Evolutionary conservation across 2,888 invertebrate species (phyloP).

Genomic region (Ephialtes manifestator): DNA sequence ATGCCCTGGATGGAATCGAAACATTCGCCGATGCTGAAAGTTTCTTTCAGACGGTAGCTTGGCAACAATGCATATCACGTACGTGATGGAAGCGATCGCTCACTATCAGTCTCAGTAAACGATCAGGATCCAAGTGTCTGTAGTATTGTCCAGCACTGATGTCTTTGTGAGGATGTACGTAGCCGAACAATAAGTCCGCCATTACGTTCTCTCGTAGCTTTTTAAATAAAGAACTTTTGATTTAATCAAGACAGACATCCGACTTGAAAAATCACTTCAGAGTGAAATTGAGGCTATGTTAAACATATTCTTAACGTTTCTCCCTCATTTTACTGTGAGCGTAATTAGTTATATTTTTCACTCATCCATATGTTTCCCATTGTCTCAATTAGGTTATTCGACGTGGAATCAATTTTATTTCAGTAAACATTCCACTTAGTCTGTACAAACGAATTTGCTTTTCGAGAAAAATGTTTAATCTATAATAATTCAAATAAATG

Average conservation of each 20-base stretch:
- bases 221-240: constrained; percentile 16
- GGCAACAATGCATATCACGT: constrained; percentile 20
- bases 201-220: constrained; percentile 2
- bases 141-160: not conserved
- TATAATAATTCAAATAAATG: not conserved
- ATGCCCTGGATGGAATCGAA: not conserved
- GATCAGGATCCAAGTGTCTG: constrained; percentile 6
- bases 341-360: too few relatives aligned
- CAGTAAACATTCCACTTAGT: not conserved
- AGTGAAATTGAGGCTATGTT: not conserved
- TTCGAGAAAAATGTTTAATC: not conserved
- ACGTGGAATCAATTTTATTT: too few relatives aligned
- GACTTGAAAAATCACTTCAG: constrained; percentile 3
- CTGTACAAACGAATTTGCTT: not conserved
- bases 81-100: not conserved
- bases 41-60: constrained; percentile 1
- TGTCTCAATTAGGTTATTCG: too few relatives aligned
- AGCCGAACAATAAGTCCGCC: not conserved
- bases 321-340: too few relatives aligned
- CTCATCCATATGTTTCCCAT: too few relatives aligned
- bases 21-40: not conserved
- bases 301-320: not conserved
- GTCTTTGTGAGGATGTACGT: not conserved
- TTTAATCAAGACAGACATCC: not conserved
- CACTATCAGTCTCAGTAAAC: constrained; percentile 12